Percentiles rank a stretch among this genome's conserved stretches.
phyloP scores from a whole-genome alignment of 2,797 vertebrate species.

The Huso huso region DNA sequence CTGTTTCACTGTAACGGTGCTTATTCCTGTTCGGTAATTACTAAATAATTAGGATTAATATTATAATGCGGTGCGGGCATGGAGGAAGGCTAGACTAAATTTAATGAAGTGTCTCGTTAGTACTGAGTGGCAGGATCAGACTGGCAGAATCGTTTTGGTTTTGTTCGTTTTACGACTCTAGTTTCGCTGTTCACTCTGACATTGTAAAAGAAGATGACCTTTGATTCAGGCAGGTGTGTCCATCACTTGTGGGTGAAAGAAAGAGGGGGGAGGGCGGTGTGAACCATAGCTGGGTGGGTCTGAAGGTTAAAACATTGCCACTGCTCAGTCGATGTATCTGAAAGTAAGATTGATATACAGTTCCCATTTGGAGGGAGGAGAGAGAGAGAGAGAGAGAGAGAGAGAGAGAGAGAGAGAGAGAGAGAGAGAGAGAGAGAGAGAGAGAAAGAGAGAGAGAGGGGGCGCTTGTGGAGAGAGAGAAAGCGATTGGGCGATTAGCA shows the following conservation, averaged over 20 bases:
- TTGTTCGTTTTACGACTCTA: too few species aligned
- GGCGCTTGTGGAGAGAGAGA: not conserved
- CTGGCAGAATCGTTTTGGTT: too few species aligned
- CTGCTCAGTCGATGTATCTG: not conserved
- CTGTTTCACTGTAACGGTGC: too few species aligned
- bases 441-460: not conserved
- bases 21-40: too few species aligned
- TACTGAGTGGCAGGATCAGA: too few species aligned
- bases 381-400: not conserved
- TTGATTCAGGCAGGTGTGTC: constrained; percentile 1
- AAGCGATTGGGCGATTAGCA: not conserved
- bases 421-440: not conserved
- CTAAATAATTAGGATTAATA: too few species aligned
- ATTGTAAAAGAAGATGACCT: not conserved
- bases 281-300: not conserved
- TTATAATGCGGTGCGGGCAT: too few species aligned
- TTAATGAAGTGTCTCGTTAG: too few species aligned
- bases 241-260: too few species aligned
- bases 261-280: not conserved
- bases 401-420: not conserved
- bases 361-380: not conserved
- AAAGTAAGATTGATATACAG: not conserved
- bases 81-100: too few species aligned
- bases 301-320: not conserved
- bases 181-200: too few species aligned